Percentiles rank a stretch among this genome's conserved stretches.
Conservation (phyloP, 2,113 vertebrate species). For the Paedocypris sp. region DNA sequence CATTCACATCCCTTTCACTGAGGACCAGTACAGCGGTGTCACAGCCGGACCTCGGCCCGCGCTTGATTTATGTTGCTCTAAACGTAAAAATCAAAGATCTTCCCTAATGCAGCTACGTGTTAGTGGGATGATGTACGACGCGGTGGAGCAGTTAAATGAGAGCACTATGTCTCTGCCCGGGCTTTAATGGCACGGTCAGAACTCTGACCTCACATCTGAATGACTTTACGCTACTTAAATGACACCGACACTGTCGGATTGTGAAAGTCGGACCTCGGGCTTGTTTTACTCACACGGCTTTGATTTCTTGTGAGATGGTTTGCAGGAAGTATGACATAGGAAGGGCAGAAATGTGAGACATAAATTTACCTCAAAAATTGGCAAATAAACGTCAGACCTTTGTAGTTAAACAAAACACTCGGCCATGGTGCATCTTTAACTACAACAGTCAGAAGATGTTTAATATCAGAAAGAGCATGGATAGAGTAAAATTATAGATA, state of each 20-base stretch:
- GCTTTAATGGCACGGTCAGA: conserved; percentile 22
- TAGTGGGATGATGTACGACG: conserved; percentile 19
- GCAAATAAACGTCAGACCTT: no score
- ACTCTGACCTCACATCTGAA: conserved; percentile 11
- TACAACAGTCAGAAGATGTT: no score
- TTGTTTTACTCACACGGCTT: conserved; percentile 1
- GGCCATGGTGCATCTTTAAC: no score
- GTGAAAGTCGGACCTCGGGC: conserved; percentile 5
- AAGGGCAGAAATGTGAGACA: no score
- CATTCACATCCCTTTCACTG: not conserved
- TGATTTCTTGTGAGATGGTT: not conserved
- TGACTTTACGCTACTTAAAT: conserved; percentile 11
- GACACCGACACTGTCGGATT: conserved; percentile 15
- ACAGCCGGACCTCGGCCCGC: not conserved
- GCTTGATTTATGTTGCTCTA: conserved; percentile 26
- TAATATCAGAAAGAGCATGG: no score
- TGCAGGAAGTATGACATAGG: not conserved
- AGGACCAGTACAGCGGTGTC: conserved; percentile 9
- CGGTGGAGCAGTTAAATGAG: conserved; percentile 19
- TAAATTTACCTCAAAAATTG: no score
- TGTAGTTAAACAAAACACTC: no score
- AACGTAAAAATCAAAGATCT: conserved; percentile 27
- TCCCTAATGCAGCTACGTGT: conserved; percentile 20
- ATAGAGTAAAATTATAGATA: no score
- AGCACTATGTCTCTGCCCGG: conserved; percentile 17